These are phyloP conservation scores for Periparus ater DNA, from an alignment of 2,797 vertebrate genomes.

Conservation along the genomic window DNA sequence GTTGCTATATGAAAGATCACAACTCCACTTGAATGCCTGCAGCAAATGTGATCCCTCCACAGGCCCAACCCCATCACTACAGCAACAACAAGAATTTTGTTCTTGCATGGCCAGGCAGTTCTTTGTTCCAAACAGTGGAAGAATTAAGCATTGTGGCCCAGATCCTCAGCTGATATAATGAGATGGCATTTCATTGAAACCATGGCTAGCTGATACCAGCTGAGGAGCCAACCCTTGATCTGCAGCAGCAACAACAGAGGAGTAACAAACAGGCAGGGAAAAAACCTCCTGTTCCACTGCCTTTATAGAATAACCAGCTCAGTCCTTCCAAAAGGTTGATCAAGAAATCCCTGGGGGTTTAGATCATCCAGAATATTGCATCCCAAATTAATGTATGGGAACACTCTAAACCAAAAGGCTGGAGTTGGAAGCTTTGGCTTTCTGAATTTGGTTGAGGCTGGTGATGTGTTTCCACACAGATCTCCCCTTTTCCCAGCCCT, in stretches of 20 bases:
- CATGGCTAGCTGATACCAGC: constrained; percentile 29
- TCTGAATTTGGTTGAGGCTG: not conserved
- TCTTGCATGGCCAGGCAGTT: not conserved
- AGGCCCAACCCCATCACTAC: not conserved
- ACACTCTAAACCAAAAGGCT: not conserved
- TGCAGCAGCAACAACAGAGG: constrained; percentile 4
- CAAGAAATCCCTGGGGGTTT: not conserved
- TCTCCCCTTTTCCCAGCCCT: not conserved
- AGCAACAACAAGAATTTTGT: constrained; percentile 31
- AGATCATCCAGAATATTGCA: not conserved
- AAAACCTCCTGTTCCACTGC: not conserved
- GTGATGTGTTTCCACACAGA: not conserved
- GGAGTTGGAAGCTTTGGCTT: not conserved
- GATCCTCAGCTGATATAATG: constrained; percentile 46
- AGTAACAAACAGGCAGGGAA: not conserved
- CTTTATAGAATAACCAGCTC: not conserved
- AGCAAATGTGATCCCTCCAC: not conserved
- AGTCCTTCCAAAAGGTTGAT: not conserved
- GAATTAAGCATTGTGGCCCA: constrained; percentile 47
- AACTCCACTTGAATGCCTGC: not conserved
- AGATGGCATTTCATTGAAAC: constrained; percentile 35
- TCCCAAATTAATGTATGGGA: not conserved
- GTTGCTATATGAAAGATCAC: not conserved
- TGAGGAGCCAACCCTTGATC: constrained; percentile 5
- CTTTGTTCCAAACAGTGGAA: constrained; percentile 39